phyloP scores from a whole-genome alignment of 2,113 vertebrate species.

The Synodontis membranacea region DNA sequence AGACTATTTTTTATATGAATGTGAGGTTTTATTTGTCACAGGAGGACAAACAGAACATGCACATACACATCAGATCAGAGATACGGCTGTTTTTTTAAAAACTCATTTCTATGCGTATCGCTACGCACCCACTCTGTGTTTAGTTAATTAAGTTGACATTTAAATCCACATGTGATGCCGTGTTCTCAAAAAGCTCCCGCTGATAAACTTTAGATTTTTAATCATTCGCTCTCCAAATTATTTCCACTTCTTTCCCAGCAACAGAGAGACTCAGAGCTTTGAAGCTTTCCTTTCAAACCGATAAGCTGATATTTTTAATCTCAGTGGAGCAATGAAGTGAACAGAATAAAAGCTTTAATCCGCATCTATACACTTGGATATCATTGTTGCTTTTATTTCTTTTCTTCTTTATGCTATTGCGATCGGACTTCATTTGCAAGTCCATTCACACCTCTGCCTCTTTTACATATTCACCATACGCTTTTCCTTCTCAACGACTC shows the following conservation, averaged over 20 bases:
- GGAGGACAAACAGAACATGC: background rate
- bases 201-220: background rate
- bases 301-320: background rate
- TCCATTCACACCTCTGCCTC: background rate
- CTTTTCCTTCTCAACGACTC: conserved; percentile 36
- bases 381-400: background rate
- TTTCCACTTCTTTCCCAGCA: background rate
- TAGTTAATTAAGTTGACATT: conserved; percentile 31
- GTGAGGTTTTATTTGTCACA: background rate
- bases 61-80: background rate
- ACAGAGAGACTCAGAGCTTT: background rate
- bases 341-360: background rate
- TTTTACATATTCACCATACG: conserved; percentile 2
- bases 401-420: background rate
- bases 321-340: background rate
- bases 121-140: background rate
- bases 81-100: background rate
- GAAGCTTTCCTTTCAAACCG: background rate
- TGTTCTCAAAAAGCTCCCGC: background rate
- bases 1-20: background rate
- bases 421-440: background rate
- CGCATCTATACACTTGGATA: background rate
- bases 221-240: background rate
- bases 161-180: background rate
- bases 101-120: background rate